Percentiles rank a stretch among this genome's conserved stretches.
These are phyloP conservation scores for Thalassaphorura encarpata DNA, from an alignment of 1,140 invertebrate genomes.

Conservation along the genomic window DNA sequence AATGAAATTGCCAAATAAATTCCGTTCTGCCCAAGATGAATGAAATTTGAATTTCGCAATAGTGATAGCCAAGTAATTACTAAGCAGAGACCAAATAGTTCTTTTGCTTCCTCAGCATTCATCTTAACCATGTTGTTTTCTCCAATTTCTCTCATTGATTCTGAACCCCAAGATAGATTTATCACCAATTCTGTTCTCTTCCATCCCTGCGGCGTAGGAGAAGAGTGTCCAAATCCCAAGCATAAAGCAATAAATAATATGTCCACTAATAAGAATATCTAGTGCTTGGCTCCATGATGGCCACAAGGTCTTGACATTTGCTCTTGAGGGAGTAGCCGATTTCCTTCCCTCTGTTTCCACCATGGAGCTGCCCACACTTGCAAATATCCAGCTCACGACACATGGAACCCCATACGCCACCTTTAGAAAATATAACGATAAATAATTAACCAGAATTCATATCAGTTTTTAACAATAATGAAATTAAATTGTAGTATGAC, in stretches of 20 bases:
- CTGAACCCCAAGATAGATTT: no score
- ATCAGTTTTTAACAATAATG: neutral
- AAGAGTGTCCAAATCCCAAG: slow-evolving; percentile 20
- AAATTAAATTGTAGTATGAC: no score
- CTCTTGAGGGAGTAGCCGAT: no score
- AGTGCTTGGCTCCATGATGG: neutral
- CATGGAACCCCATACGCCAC: slow-evolving; percentile 13
- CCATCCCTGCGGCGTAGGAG: no score
- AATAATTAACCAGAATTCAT: neutral
- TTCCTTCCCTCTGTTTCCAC: no score
- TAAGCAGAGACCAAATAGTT: slow-evolving; percentile 23
- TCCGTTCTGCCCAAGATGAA: slow-evolving; percentile 4
- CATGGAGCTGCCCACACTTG: no score
- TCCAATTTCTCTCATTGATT: no score
- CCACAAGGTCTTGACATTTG: neutral
- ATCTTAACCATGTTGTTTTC: no score
- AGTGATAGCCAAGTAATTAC: slow-evolving; percentile 21
- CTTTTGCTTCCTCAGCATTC: slow-evolving; percentile 27
- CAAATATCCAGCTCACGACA: slow-evolving; percentile 2
- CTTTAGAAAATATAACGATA: neutral
- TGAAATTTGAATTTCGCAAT: slow-evolving; percentile 12
- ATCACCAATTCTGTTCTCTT: no score
- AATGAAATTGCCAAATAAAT: slow-evolving; percentile 8
- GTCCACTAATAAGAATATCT: slow-evolving; percentile 6
- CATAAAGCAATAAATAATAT: slow-evolving; percentile 15